Conservation (phyloP, 2,888 invertebrate genomes). For the Invenusta paracnida region DNA sequence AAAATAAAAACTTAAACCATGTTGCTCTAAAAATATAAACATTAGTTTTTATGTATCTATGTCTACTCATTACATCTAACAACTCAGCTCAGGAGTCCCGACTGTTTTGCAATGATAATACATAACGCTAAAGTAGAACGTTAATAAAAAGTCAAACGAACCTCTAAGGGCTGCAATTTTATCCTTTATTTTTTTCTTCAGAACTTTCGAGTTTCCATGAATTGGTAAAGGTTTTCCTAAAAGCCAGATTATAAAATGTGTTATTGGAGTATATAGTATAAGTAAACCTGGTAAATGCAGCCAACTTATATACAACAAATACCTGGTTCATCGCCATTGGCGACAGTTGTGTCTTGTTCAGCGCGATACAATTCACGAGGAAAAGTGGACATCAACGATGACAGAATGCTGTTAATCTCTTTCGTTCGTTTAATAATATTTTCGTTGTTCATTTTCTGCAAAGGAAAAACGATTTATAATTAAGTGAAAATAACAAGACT, state of each 20-base stretch:
- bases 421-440: not conserved
- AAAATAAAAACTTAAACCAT: too few relatives aligned
- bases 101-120: too few relatives aligned
- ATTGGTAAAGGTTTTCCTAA: not conserved
- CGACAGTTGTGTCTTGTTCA: not conserved
- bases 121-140: too few relatives aligned
- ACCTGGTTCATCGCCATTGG: not conserved
- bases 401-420: not conserved
- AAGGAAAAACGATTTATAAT: too few relatives aligned
- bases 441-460: not conserved
- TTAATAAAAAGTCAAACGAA: not conserved
- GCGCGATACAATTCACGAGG: not conserved
- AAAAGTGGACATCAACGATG: not conserved
- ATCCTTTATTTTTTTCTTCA: not conserved
- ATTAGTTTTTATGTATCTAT: too few relatives aligned
- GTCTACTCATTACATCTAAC: too few relatives aligned
- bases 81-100: too few relatives aligned
- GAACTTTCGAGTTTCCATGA: not conserved
- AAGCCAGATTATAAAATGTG: too few relatives aligned
- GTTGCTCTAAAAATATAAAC: too few relatives aligned
- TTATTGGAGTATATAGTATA: too few relatives aligned
- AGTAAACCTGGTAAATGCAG: too few relatives aligned
- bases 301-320: not conserved
- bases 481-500: too few relatives aligned
- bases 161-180: not conserved